Evolutionary conservation across 2,888 invertebrate genomes (phyloP).

Genomic region (Cremastinae sp.): DNA sequence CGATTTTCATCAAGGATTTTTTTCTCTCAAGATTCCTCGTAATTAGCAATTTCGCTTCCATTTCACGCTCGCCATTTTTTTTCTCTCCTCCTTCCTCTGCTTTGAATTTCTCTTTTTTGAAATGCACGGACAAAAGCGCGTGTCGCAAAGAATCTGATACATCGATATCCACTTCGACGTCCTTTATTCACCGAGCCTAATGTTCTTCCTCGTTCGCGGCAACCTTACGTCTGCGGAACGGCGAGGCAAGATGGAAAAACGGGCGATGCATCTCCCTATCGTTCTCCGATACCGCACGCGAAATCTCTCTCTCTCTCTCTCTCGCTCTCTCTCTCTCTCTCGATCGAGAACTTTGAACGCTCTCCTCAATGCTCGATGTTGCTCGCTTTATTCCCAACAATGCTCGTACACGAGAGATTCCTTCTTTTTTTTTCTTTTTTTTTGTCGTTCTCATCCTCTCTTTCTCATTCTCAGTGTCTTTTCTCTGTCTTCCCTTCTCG

Average conservation of each 20-base stretch:
- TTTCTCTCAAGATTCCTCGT: not conserved
- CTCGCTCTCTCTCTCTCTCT: constrained; percentile 17
- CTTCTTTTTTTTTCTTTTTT: too few species aligned
- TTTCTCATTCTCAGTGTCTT: constrained; percentile 2
- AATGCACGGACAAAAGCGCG: not conserved
- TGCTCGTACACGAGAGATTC: too few species aligned
- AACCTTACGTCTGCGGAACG: constrained; percentile 26
- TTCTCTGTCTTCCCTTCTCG: constrained; percentile 12
- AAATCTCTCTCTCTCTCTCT: constrained; percentile 12
- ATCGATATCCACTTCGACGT: constrained; percentile 13
- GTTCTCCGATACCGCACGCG: constrained; percentile 27
- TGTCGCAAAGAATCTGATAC: not conserved
- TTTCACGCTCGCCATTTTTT: not conserved
- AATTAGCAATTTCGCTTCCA: not conserved
- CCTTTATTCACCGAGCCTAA: constrained; percentile 12
- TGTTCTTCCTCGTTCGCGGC: constrained; percentile 26
- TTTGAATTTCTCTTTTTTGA: not conserved
- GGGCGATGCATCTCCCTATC: constrained; percentile 43
- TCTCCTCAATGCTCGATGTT: constrained; percentile 7
- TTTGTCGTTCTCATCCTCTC: too few species aligned
- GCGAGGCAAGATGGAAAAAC: constrained; percentile 42
- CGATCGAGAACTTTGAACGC: constrained; percentile 44
- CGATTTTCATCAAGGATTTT: too few species aligned
- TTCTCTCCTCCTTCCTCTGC: not conserved
- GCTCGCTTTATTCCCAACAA: constrained; percentile 10